Base-by-base conservation (phyloP, 2,113 vertebrate genomes). In the Eulemur macaco region DNA sequence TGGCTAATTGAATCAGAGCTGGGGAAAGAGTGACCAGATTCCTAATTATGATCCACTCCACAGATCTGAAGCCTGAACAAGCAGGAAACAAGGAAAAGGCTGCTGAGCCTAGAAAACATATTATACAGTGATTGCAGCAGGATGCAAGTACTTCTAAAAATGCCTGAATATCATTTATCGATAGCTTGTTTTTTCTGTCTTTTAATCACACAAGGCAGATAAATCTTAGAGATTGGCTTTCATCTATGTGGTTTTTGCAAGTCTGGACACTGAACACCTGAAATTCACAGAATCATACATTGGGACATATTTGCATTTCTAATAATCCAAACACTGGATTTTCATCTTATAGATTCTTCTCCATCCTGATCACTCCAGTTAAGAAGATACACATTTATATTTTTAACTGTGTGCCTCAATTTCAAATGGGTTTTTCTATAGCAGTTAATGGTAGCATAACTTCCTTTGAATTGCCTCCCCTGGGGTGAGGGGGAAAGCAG, bases 1-100 rank as follows among this genome's bases (percentile, higher is more conserved):
- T 63, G 88, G 78, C 63, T 97, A 93, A 97, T 89, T 86, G 86
- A 97, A 89, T 95, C 94, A 23, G 68, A 93, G 56, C 25, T 54
- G 50, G 50, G 10, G 12, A 71, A 95, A 85, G 74, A 96, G 92
- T 69, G 63, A 94, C 63, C 23, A 45, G 89, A 74, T 91, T 96
- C 73, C 69, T 95, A 95, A 96, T 97, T 95, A 97, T 63, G 77
- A 97, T 69, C 68, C 47, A 83, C 47, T 74, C 74, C 39, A 21
- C 50, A 85, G 31, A 92, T 60, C 89, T 90, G 58, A 85, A 94
- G 69, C 27, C 69, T 68, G 76, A 60, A 86, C 45, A 69, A 89
- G 78, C 8, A 94, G 52, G 34, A 93, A 66, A 21, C 34, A 83
- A 93, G 42, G 21, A 64, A 78, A 96, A 82, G 9, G 17, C 58